Percentiles rank a stretch among this genome's conserved stretches.
These are phyloP conservation scores for Dasyurus viverrinus DNA, from an alignment of 2,113 vertebrate genomes.

Conservation along the genomic window DNA sequence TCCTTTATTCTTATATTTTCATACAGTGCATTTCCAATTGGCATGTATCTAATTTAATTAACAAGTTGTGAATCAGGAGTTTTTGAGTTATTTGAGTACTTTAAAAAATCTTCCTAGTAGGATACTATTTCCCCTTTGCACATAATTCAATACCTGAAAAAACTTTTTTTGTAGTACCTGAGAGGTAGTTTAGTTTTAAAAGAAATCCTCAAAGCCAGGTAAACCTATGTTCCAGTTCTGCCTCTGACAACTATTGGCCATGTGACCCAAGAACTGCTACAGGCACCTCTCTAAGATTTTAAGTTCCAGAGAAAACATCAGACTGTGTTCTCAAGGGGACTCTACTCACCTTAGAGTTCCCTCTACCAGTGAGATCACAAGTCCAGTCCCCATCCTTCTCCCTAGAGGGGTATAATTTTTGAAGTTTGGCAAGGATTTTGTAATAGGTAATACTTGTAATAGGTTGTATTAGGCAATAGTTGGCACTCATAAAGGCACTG, in stretches of 20 bases:
- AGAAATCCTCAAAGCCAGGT: not conserved
- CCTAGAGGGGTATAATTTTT: not conserved
- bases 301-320: not conserved
- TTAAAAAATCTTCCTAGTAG: not conserved
- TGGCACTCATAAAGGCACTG: constrained; percentile 11
- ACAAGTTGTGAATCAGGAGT: not conserved
- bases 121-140: not conserved
- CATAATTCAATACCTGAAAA: not conserved
- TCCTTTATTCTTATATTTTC: constrained; percentile 60
- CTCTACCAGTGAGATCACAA: not conserved
- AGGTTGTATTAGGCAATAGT: not conserved
- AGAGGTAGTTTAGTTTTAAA: not conserved
- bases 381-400: not conserved
- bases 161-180: not conserved
- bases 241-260: not conserved
- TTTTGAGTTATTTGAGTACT: not conserved
- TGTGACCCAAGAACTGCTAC: not conserved
- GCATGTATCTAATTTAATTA: constrained; percentile 33
- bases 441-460: not conserved
- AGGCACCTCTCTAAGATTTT: not conserved
- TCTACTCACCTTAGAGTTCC: not conserved
- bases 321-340: not conserved
- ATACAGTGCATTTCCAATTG: constrained; percentile 56
- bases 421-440: not conserved
- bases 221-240: not conserved